phyloP scores from a whole-genome alignment of 2,113 vertebrate species.

The Rhinolophus sinicus region DNA sequence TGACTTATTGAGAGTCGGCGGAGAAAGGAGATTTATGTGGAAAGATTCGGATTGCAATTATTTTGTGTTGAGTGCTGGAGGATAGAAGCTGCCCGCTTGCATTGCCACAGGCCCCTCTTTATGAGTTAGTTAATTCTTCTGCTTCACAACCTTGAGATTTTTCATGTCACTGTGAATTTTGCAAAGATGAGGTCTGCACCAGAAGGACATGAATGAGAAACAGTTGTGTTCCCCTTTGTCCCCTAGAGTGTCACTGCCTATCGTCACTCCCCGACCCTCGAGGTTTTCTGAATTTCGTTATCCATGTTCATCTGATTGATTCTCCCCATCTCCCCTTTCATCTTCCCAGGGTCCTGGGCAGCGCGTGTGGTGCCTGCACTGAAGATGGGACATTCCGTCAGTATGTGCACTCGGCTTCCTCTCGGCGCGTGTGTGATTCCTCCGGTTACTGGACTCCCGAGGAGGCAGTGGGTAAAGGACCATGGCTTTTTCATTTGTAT shows the following conservation, averaged over 20 bases:
- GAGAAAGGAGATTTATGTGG: neutral
- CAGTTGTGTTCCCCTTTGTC: neutral
- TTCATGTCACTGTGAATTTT: neutral
- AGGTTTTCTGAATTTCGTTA: neutral
- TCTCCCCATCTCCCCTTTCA: neutral
- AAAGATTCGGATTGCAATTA: neutral
- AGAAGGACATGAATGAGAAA: neutral
- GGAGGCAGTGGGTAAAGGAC: conserved; percentile 93
- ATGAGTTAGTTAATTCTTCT: conserved; percentile 35
- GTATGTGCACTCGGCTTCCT: conserved; percentile 92
- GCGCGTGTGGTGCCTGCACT: conserved; percentile 89
- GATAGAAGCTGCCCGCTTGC: neutral
- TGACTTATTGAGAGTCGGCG: neutral
- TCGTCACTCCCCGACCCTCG: neutral
- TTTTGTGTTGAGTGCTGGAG: neutral
- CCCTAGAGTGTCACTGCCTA: neutral
- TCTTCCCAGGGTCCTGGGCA: conserved; percentile 82
- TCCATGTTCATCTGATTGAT: neutral
- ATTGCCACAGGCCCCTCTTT: neutral
- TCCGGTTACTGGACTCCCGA: conserved; percentile 98
- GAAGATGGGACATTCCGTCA: conserved; percentile 92
- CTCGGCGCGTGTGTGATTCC: conserved; percentile 93
- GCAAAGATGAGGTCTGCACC: neutral
- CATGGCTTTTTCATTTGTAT: neutral
- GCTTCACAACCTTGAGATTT: conserved; percentile 23